Evolutionary conservation across 2,113 vertebrate genomes (phyloP), one percentile per base, ranked within the genome.

Genomic region (Callocephalon fimbriatum): DNA sequence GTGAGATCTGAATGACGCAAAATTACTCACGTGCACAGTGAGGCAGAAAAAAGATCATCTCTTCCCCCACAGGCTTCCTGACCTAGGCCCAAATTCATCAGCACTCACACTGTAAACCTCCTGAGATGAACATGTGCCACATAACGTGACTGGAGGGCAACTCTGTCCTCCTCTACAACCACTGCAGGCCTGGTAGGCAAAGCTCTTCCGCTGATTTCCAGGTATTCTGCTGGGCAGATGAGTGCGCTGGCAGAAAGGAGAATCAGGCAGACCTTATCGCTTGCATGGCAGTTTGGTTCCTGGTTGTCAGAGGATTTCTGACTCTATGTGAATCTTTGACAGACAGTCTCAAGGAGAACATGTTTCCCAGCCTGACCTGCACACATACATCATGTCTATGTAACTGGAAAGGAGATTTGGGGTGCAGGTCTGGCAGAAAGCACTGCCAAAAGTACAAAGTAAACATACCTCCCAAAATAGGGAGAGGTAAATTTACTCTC

Each of bases 21-120:
- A 68, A 74, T 53, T 68, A n/a, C 31, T 42, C 37, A 58, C 0
- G 0, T 31, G 23, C 7, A 12, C 26, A 47, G 19, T 0, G 0
- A 35, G 31, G 32, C 50, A 71, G 72, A 54, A 73, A 56, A 56
- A 50, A 70, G 42, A 38, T 42, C 14, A 66, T 67, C 16, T 31
- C 42, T 32, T 79, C 26, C 35, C 29, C 7, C 22, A 21, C 14
- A 47, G 58, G 35, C 48, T 67, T 94, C 35, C 35, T 1, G 5
- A 62, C 9, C 23, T 1, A 0, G 53, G 15, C 71, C 27, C 0
- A 0, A 17, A 40, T 88, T 90, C 51, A 38, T 73, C 67, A 48
- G 19, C 26, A 14, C n/a, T 86, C 2, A 0, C 29, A 6, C 7
- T 71, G 42, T 66, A 54, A 66, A 53, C 38, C 35, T 53, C 15